These are phyloP conservation scores for Ovibos moschatus DNA, from an alignment of 2,113 vertebrate species.

Conservation along the genomic window DNA sequence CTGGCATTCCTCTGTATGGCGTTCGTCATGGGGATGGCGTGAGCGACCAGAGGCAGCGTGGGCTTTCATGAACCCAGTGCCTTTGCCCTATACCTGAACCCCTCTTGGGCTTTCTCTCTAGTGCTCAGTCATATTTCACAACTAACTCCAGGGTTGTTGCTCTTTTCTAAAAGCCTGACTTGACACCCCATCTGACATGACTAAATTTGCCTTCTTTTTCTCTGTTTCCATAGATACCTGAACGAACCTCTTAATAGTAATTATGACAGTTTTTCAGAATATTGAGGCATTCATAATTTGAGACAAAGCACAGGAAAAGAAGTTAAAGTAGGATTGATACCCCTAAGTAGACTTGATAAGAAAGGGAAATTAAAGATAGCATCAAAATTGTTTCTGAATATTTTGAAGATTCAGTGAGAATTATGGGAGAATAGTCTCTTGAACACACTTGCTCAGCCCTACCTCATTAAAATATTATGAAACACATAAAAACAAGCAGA, in stretches of 20 bases:
- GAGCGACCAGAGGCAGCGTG: not conserved
- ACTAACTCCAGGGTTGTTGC: not conserved
- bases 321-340: not conserved
- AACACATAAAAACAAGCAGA: not conserved
- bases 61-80: not conserved
- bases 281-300: conserved; percentile 4
- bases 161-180: conserved; percentile 10
- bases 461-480: not conserved
- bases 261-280: not conserved
- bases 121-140: not conserved
- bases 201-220: not conserved
- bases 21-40: not conserved
- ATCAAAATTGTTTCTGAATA: not conserved
- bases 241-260: not conserved
- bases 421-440: not conserved
- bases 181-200: not conserved
- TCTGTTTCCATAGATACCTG: not conserved
- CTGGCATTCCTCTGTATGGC: not conserved
- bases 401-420: not conserved
- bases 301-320: not conserved
- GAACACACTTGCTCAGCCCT: not conserved
- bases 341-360: not conserved
- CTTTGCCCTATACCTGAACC: not conserved
- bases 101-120: not conserved
- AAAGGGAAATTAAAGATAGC: not conserved